A percentile compares a stretch with the other conserved stretches of the same genome.
Evolutionary conservation across 2,797 vertebrate species (phyloP).

Genomic region (Masticophis lateralis): DNA sequence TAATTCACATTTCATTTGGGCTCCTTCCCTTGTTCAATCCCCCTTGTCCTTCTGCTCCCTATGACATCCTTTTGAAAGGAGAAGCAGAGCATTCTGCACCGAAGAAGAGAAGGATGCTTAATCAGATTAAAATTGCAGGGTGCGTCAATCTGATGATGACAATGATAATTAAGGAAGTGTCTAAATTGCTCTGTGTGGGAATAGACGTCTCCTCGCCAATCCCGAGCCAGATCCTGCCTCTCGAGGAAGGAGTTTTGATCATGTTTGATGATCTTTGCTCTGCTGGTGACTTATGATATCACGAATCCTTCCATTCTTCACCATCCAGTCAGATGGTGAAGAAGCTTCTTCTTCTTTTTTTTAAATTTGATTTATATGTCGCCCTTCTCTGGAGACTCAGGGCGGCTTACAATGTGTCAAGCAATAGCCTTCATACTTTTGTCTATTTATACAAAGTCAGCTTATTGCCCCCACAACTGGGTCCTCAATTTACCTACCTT

Average conservation of each 20-base stretch:
- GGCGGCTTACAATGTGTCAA: too few species aligned
- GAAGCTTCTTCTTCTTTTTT: not conserved
- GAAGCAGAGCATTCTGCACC: conserved; percentile 35
- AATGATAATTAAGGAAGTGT: not conserved
- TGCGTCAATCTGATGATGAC: not conserved
- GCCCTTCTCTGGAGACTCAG: too few species aligned
- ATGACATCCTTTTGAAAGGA: not conserved
- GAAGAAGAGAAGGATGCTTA: conserved; percentile 37
- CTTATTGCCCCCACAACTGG: too few species aligned
- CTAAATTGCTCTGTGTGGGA: not conserved
- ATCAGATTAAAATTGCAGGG: conserved; percentile 51
- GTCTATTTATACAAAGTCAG: too few species aligned
- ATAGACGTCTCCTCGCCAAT: not conserved
- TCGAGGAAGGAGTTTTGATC: not conserved
- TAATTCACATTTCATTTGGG: conserved; percentile 26
- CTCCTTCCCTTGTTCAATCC: accelerated
- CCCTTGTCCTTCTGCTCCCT: accelerated
- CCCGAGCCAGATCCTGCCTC: not conserved
- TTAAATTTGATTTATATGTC: too few species aligned
- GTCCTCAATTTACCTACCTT: too few species aligned
- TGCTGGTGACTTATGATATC: not conserved
- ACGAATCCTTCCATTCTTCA: not conserved
- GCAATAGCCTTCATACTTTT: too few species aligned
- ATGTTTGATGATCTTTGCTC: not conserved
- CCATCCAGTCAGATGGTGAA: not conserved